Evolutionary conservation across 2,888 invertebrate genomes (phyloP).

Genomic region (Plebejus argus): DNA sequence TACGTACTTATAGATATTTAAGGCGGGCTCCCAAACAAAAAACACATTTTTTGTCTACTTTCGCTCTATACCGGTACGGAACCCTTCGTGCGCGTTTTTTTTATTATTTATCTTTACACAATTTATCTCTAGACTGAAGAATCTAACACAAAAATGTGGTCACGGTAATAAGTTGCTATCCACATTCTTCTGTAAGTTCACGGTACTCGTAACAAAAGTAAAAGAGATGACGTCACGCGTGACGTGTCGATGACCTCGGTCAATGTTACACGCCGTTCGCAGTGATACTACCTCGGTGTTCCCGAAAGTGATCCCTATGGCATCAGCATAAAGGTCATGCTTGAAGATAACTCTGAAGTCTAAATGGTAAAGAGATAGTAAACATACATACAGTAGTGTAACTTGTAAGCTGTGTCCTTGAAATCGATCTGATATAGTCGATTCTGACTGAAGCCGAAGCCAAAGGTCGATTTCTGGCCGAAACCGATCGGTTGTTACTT

Average conservation of each 20-base stretch:
- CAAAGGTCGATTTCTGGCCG: not conserved
- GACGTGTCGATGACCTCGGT: conserved; percentile 14
- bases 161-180: not conserved
- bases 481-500: too few species aligned
- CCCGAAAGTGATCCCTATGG: not conserved
- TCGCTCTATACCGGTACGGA: too few species aligned
- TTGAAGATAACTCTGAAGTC: not conserved
- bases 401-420: not conserved
- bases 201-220: conserved; percentile 5
- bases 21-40: too few species aligned
- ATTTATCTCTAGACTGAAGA: too few species aligned
- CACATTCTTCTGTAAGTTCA: conserved; percentile 20
- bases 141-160: not conserved
- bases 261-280: not conserved
- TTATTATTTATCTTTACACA: too few species aligned
- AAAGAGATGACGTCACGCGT: conserved; percentile 22
- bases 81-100: too few species aligned
- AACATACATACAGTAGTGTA: not conserved
- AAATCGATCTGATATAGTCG: not conserved
- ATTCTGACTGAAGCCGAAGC: not conserved
- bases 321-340: not conserved
- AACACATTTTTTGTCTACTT: too few species aligned
- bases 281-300: not conserved
- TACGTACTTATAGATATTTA: too few species aligned
- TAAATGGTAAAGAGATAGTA: too few species aligned